These are phyloP conservation scores for Lasius platythorax DNA, from an alignment of 2,888 invertebrate species.

Conservation along the genomic window DNA sequence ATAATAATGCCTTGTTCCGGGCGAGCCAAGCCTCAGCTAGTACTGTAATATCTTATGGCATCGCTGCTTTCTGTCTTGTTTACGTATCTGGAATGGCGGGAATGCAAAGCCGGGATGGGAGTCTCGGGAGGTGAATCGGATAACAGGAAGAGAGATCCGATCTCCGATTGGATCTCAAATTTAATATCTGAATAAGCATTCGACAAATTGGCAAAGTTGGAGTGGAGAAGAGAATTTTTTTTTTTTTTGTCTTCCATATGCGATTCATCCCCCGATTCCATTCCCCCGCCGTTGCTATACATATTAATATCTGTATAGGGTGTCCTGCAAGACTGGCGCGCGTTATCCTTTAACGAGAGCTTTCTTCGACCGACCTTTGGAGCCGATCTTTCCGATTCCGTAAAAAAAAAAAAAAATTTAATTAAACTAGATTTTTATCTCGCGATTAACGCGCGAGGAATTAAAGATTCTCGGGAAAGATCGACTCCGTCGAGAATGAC, in stretches of 20 bases:
- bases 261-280: slow-evolving; percentile 43
- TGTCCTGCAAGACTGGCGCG: slow-evolving; percentile 32
- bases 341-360: slow-evolving; percentile 2
- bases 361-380: not conserved
- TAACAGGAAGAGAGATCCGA: no score
- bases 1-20: slow-evolving; percentile 70
- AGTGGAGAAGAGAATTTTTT: not conserved
- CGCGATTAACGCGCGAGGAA: no score
- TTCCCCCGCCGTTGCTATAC: slow-evolving; percentile 40
- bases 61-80: slow-evolving; percentile 75
- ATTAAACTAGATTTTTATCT: no score
- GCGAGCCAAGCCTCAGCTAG: slow-evolving; percentile 69
- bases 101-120: slow-evolving; percentile 32
- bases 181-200: not conserved
- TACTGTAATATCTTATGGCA: slow-evolving; percentile 71
- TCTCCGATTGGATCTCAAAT: not conserved
- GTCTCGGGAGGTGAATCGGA: slow-evolving; percentile 14
- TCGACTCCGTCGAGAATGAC: not conserved
- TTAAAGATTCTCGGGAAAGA: not conserved
- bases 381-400: not conserved
- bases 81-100: slow-evolving; percentile 46
- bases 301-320: slow-evolving; percentile 29
- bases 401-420: not conserved
- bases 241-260: not conserved
- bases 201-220: not conserved